Evolutionary conservation across 2,113 vertebrate genomes (phyloP), one percentile per base, ranked within the genome.

Genomic region (Pica pica): DNA sequence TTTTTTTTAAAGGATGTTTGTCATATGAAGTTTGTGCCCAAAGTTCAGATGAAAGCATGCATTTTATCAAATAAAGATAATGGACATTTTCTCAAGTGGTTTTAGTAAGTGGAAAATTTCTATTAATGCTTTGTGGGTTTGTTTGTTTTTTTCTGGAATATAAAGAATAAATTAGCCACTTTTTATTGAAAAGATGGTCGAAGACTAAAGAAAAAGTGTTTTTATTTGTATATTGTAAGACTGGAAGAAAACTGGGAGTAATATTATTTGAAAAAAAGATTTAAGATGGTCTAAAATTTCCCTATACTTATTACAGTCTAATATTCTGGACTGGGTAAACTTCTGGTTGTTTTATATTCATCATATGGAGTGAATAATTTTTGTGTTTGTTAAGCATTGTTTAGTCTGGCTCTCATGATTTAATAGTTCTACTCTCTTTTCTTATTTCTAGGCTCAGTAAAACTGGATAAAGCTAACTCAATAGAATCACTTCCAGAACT

Each of bases 401-500:
- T 68, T 71, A 35, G 16, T 53, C 16, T 4, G 4, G 10, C 10
- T 74, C 5, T 93, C 20, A 47, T 31, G 23, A 49, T 92, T 49
- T 93, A 70, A 67, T 92, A 28, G 6, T 94, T 88, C 30, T 90
- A 3, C 24, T 71, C 15, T 84, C 30, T 35, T 18, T 57, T 87
- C 35, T 95, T 74, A 63, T 90, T 92, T 91, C 88, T 96, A 96
- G 98, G 98, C 61, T 97, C 99, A 76, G 64, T 98, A 65, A 99
- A 98, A 97, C 97, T 98, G 67, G 97, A 93, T 90, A 99, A 99
- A 93, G 97, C 98, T 42, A 99, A 98, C 96, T 99, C 99, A 14
- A 95, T 98, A 47, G 99, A 99, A 90, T 99, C 99, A 35, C 98
- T 99, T 95, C 98, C 98, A 95, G 99, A 99, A 84, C 97, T 99